phyloP scores from a whole-genome alignment of 2,113 vertebrate species.

The Nyctibius bracteatus region DNA sequence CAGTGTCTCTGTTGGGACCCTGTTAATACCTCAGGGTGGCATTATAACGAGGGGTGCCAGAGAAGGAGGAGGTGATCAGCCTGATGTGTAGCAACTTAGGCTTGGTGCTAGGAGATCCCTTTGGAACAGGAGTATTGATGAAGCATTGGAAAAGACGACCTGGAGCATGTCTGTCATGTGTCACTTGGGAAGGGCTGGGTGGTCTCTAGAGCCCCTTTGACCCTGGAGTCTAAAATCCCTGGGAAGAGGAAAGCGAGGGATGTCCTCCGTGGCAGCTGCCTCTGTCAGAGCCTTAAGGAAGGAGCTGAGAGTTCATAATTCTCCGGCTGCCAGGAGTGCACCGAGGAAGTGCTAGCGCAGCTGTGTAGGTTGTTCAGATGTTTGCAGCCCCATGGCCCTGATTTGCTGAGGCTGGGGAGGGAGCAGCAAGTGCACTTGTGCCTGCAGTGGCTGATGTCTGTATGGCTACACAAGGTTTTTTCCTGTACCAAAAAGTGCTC shows the following conservation, averaged over 20 bases:
- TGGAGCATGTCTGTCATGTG: background rate
- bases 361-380: background rate
- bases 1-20: background rate
- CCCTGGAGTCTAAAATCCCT: background rate
- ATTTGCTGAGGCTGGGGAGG: background rate
- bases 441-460: background rate
- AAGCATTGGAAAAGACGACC: background rate
- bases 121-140: background rate
- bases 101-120: background rate
- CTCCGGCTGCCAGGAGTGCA: background rate
- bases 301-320: background rate
- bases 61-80: background rate
- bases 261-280: background rate
- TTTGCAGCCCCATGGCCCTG: background rate
- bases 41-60: accelerated
- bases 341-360: background rate
- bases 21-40: background rate
- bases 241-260: background rate
- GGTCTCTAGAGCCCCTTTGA: background rate
- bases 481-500: background rate
- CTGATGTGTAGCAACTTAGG: background rate
- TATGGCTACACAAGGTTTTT: background rate
- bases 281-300: background rate
- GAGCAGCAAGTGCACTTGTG: background rate
- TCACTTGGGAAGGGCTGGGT: background rate